Base-by-base conservation (phyloP, 1,140 invertebrate species). In the Agrilus planipennis region DNA sequence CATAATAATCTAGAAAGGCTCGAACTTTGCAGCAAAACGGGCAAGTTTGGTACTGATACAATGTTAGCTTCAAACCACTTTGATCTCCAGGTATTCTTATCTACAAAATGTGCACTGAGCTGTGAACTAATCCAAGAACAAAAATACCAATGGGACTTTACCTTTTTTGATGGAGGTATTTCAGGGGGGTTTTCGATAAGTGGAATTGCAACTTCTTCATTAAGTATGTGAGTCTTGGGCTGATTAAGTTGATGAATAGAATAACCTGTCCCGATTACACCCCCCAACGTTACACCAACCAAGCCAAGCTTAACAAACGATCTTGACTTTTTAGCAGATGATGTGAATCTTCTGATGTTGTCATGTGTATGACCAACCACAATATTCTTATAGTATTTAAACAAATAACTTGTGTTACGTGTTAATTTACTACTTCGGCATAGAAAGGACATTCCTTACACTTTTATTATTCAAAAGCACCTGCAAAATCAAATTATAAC, bases 11-110 rank as follows among this genome's bases (percentile, higher is more conserved):
- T 3, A 99, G 67, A 62, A 90, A 89, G 12, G 89, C 81, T 45
- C 95, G 73, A 0, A 97, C 88, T 73, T 99, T 99, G 57, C 92
- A 98, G 63, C 95, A 99, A 65, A 98, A 99, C 20, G 95, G 95
- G 64, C 94, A 99, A 2, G 89, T 94, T 55, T 94, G 85, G 62
- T 93, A 99, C 70, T 99, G 94, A 60, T 84, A 98, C 16, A 98
- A 65, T 1, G 85, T 85, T 12, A 98, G 62, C 51, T 93, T 80
- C 31, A 96, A 66, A 9, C 80, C 79, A 39, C 73, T 79, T 4
- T 65, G 67, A 62, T 93, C 85, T 12, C 71, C 67, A 7, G 73
- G 69, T 58, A 69, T 77, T 5, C 71, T 48, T 38, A 83, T 65
- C 76, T 79, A 52, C 35, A 70, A 66, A 7, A 7, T 34, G n/a